Percentiles rank a stretch among this genome's conserved stretches.
phyloP scores from a whole-genome alignment of 2,888 invertebrate genomes.

The Hirtodrosophila duncani region DNA sequence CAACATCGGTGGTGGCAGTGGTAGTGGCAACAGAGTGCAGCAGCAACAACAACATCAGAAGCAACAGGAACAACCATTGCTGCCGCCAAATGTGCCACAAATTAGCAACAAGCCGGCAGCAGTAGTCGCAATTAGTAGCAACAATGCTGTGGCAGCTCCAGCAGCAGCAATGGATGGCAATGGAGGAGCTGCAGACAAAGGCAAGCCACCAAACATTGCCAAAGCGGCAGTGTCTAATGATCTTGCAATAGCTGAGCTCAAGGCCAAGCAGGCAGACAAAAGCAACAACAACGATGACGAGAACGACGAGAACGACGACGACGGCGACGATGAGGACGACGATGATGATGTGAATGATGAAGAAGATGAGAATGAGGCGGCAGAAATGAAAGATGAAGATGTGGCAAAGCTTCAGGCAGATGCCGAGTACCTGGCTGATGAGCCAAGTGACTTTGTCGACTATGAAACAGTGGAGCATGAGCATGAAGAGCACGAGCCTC shows the following conservation, averaged over 20 bases:
- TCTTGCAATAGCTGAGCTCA: conserved; percentile 23
- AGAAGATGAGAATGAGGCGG: conserved; percentile 44
- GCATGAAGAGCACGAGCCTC: conserved; percentile 27
- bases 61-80: conserved; percentile 29
- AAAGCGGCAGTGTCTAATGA: conserved; percentile 44
- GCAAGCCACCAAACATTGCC: conserved; percentile 30
- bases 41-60: conserved; percentile 13
- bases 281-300: conserved; percentile 20
- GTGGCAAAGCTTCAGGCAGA: conserved; percentile 44
- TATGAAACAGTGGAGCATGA: conserved; percentile 40
- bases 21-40: conserved; percentile 30
- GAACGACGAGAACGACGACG: conserved; percentile 26
- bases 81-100: conserved; percentile 72
- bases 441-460: conserved; percentile 46
- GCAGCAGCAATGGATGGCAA: conserved; percentile 13
- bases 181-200: conserved; percentile 27
- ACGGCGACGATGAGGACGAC: conserved; percentile 17
- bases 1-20: conserved; percentile 45
- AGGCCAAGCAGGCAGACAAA: conserved; percentile 15
- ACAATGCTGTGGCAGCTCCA: conserved; percentile 29
- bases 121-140: conserved; percentile 54
- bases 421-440: conserved; percentile 56
- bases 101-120: conserved; percentile 68
- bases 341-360: conserved; percentile 29
- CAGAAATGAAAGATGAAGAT: conserved; percentile 48